Evolutionary conservation across 2,113 vertebrate genomes (phyloP).

Genomic region (Bagarius yarrelli): DNA sequence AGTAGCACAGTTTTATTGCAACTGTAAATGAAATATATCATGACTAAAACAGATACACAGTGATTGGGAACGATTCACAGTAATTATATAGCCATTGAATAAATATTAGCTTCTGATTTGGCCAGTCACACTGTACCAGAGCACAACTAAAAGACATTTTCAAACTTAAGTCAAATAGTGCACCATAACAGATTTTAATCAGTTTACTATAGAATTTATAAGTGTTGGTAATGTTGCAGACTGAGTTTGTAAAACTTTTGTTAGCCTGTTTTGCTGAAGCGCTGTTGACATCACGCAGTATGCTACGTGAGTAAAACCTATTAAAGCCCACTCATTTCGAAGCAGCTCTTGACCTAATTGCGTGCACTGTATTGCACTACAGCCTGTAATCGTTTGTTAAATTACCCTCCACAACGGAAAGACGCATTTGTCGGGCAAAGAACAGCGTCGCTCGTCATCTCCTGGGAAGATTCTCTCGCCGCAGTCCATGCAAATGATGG

Average conservation of each 20-base stretch:
- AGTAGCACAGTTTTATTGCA: not conserved
- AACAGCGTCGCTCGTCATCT: conserved; percentile 55
- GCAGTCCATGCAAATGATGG: conserved; percentile 27
- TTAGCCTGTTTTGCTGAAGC: not conserved
- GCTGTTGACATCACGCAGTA: conserved; percentile 4
- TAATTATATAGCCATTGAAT: not conserved
- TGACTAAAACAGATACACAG: too few relatives aligned
- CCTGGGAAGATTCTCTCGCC: conserved; percentile 47
- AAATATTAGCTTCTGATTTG: not conserved
- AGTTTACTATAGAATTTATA: not conserved
- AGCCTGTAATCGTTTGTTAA: conserved; percentile 58
- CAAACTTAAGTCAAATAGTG: too few relatives aligned
- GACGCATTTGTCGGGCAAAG: conserved; percentile 46
- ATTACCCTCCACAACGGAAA: conserved; percentile 52
- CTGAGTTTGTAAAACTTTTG: not conserved
- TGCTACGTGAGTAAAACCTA: conserved; percentile 27
- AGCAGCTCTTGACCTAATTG: conserved; percentile 57
- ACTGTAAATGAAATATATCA: not conserved
- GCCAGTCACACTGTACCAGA: not conserved
- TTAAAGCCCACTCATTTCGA: conserved; percentile 12
- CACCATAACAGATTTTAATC: not conserved
- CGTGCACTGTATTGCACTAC: conserved; percentile 19
- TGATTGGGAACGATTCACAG: not conserved
- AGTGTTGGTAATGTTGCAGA: not conserved
- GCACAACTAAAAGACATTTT: too few relatives aligned